Evolutionary conservation across 2,797 vertebrate genomes (phyloP), one percentile per base, ranked within the genome.

Genomic region (Emydoidea blandingii): DNA sequence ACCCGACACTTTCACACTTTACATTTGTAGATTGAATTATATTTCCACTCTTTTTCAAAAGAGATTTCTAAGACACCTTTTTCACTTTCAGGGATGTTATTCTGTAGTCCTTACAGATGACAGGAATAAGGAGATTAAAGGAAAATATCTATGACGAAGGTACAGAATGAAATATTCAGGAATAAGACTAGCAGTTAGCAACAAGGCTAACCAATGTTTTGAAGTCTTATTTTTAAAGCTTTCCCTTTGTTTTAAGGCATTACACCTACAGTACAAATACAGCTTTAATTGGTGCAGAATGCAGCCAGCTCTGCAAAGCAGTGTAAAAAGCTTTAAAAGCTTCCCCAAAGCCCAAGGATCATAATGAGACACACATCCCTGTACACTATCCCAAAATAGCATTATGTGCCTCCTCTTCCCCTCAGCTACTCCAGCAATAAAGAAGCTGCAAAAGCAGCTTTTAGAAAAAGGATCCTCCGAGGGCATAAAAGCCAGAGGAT

Each of bases 141-240:
- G 25, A 95, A 97, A 97, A 84, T 49, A 89, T 21, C 50, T 89
- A 31, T 86, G 62, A 91, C 12, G 88, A 94, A 88, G 52, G 41
- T 5, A 49, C 8, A 57, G 2, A 12, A 85, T 16, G 37, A 85
- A 57, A 52, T 44, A 91, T 85, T 81, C 81, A 81, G 14, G 18
- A 86, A 92, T 47, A 57, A 87, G 3, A 65, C 41, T 78, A 72
- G 15, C 23, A 79, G 68, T 8, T 53, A 83, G 3, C 2, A 79
- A 85, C 80, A 25, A 27, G 9, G 41, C 12, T 52, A 84, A 1
- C 68, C 68, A 41, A 19, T 72, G 56, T 84, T 92, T 91, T 74
- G 56, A 74, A 34, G 5, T 31, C 93, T 81, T 25, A 85, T 57
- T 92, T 96, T 90, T 52, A 56, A 81, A 92, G 80, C 41, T 94